Evolutionary conservation across 2,113 vertebrate species (phyloP).

Genomic region (Pseudorasbora parva): DNA sequence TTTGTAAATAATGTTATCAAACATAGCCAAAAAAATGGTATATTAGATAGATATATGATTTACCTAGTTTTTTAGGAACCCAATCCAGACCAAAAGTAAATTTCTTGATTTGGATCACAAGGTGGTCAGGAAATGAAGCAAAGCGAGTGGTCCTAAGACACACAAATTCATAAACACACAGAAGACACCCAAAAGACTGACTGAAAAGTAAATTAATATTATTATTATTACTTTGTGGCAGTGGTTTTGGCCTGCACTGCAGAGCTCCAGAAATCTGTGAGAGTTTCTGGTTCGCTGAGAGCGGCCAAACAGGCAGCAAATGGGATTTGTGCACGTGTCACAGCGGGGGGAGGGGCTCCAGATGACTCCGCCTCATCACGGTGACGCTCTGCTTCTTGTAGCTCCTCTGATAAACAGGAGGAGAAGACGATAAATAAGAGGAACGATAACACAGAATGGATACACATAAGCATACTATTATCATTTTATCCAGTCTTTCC

Average conservation of each 20-base stretch:
- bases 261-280: constrained; percentile 98
- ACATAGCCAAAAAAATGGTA: neutral
- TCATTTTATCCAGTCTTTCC: too few species aligned
- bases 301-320: constrained; percentile 94
- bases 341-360: constrained; percentile 79
- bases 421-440: neutral
- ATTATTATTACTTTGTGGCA: constrained; percentile 87
- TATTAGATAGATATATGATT: constrained; percentile 38
- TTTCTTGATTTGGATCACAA: constrained; percentile 99
- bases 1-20: neutral
- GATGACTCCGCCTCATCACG: constrained; percentile 90
- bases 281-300: constrained; percentile 91
- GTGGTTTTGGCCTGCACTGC: constrained; percentile 95
- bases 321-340: constrained; percentile 92
- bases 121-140: constrained; percentile 96
- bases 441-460: neutral
- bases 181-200: neutral
- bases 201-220: neutral
- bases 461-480: neutral
- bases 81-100: constrained; percentile 98
- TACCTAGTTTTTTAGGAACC: constrained; percentile 99
- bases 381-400: constrained; percentile 90
- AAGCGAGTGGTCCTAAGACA: constrained; percentile 89
- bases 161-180: neutral
- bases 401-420: constrained; percentile 82